These are phyloP conservation scores for Rhombomys opimus DNA, from an alignment of 2,113 vertebrate genomes.

Conservation along the genomic window DNA sequence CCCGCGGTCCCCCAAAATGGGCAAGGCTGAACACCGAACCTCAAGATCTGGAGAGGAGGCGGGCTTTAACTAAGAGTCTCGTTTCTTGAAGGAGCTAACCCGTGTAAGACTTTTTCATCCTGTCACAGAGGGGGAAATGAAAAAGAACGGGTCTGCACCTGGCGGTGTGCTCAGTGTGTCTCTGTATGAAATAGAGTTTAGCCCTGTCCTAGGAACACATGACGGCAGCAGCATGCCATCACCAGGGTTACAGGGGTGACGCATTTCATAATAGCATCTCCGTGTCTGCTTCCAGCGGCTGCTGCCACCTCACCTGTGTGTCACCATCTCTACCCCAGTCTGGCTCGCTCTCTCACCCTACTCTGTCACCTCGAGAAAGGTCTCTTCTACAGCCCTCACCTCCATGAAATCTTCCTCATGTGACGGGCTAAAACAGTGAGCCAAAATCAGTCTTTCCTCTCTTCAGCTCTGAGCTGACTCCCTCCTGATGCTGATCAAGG, in stretches of 20 bases:
- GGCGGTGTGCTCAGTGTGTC: neutral
- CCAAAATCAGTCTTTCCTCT: neutral
- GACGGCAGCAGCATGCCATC: neutral
- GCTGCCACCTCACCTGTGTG: neutral
- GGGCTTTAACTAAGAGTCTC: neutral
- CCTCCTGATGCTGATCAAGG: neutral
- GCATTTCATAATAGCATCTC: conserved; percentile 5
- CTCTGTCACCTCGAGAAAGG: neutral
- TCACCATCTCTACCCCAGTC: neutral
- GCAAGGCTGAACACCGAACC: neutral
- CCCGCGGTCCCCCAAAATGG: neutral
- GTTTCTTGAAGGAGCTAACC: neutral
- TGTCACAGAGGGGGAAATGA: neutral
- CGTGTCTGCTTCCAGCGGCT: neutral
- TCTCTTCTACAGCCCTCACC: neutral
- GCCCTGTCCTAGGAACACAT: neutral
- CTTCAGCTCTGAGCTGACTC: neutral
- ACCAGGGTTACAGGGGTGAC: neutral
- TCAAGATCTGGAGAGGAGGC: neutral
- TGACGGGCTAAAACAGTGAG: neutral
- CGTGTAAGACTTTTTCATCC: neutral
- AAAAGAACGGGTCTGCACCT: neutral
- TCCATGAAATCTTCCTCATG: neutral
- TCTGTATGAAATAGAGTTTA: neutral
- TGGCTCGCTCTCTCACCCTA: neutral